A percentile compares a stretch with the other conserved stretches of the same genome.
Conservation (phyloP, 2,888 invertebrate genomes). For the Dicranocentrus wangi region DNA sequence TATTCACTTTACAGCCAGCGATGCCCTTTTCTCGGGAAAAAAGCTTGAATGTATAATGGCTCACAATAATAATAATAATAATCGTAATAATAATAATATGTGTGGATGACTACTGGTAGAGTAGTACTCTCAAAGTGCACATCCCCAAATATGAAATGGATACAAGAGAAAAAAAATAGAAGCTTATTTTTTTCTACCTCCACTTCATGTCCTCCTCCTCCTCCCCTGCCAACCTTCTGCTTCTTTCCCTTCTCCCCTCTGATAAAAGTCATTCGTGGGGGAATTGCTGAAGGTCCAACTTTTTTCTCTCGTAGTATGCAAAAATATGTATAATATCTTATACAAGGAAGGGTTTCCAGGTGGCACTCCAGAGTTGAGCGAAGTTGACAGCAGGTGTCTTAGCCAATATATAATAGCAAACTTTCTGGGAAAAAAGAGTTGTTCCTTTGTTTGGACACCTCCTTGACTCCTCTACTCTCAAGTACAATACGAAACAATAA, state of each 20-base stretch:
- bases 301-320: too few relatives aligned
- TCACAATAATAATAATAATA: conserved; percentile 31
- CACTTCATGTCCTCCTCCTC: background rate
- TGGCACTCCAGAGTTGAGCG: too few relatives aligned
- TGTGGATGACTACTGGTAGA: conserved; percentile 19
- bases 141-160: background rate
- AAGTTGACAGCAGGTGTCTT: too few relatives aligned
- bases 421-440: too few relatives aligned
- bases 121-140: background rate
- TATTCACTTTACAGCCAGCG: background rate
- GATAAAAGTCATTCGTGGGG: background rate
- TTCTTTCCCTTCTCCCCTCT: background rate
- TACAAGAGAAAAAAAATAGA: background rate
- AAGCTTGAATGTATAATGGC: conserved; percentile 25
- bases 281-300: conserved; percentile 3
- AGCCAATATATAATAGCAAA: too few relatives aligned
- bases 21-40: too few relatives aligned
- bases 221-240: background rate
- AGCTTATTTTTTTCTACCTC: conserved; percentile 1
- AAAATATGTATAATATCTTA: too few relatives aligned
- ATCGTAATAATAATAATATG: conserved; percentile 47
- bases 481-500: too few relatives aligned
- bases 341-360: too few relatives aligned
- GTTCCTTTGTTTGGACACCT: too few relatives aligned
- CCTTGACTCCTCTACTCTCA: too few relatives aligned